These are phyloP conservation scores for Pygoscelis antarcticus DNA, from an alignment of 2,113 vertebrate genomes.

Conservation along the genomic window DNA sequence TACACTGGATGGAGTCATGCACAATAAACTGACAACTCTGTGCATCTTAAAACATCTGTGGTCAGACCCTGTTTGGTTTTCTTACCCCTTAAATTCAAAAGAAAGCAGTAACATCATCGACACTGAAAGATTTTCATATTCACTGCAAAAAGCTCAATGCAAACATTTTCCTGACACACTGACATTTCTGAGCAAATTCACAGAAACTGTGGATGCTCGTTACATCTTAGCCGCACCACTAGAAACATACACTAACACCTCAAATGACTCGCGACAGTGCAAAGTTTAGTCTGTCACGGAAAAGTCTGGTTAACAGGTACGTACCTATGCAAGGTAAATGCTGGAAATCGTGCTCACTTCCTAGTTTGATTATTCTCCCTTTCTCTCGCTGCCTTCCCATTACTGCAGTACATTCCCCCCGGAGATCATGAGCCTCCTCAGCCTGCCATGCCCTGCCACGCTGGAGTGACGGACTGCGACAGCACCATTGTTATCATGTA, in stretches of 20 bases:
- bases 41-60: not conserved
- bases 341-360: conserved; percentile 7
- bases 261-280: not conserved
- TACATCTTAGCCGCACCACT: not conserved
- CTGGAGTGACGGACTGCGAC: not conserved
- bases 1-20: not conserved
- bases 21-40: not conserved
- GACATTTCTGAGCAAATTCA: not conserved
- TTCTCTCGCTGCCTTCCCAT: not conserved
- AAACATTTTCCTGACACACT: not conserved
- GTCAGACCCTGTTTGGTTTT: not conserved
- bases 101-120: not conserved
- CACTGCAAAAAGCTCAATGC: not conserved
- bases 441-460: not conserved
- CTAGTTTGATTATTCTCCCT: not conserved
- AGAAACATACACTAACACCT: not conserved
- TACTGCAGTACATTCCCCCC: not conserved
- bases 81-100: not conserved
- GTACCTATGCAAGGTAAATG: not conserved
- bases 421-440: not conserved
- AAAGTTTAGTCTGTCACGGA: not conserved
- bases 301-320: not conserved
- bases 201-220: not conserved
- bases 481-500: not conserved
- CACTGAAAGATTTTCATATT: not conserved